Conservation (phyloP, 2,113 vertebrate genomes). For the Pollimyrus isidori region DNA sequence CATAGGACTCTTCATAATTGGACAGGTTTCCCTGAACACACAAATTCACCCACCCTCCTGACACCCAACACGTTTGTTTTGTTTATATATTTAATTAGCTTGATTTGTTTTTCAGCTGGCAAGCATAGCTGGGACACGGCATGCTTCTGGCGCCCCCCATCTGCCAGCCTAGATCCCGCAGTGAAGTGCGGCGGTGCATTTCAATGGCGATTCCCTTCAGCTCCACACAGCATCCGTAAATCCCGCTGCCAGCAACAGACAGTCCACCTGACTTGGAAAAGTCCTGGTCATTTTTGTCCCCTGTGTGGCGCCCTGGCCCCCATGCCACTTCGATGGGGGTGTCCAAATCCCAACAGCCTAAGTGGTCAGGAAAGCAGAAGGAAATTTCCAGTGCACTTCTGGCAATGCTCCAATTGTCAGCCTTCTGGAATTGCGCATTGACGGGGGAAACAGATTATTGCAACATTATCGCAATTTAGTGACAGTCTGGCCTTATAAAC, state of each 20-base stretch:
- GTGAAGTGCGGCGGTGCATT: neutral
- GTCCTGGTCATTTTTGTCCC: neutral
- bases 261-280: neutral
- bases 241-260: neutral
- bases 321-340: neutral
- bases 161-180: neutral
- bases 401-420: neutral
- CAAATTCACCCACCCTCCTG: neutral
- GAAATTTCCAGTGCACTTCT: neutral
- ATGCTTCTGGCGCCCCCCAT: neutral
- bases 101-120: constrained; percentile 22
- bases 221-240: neutral
- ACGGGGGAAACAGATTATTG: neutral
- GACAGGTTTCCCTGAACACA: neutral
- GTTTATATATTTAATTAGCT: constrained; percentile 3
- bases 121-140: neutral
- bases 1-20: neutral
- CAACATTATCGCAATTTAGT: neutral
- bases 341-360: neutral
- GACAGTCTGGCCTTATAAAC: neutral
- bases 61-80: neutral
- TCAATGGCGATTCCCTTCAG: neutral
- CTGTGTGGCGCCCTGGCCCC: neutral
- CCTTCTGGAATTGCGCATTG: neutral
- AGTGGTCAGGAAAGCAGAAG: neutral